A percentile compares a stretch with the other conserved stretches of the same genome.
Evolutionary conservation across 2,797 vertebrate genomes (phyloP).

Genomic region (Aphelocoma californica): DNA sequence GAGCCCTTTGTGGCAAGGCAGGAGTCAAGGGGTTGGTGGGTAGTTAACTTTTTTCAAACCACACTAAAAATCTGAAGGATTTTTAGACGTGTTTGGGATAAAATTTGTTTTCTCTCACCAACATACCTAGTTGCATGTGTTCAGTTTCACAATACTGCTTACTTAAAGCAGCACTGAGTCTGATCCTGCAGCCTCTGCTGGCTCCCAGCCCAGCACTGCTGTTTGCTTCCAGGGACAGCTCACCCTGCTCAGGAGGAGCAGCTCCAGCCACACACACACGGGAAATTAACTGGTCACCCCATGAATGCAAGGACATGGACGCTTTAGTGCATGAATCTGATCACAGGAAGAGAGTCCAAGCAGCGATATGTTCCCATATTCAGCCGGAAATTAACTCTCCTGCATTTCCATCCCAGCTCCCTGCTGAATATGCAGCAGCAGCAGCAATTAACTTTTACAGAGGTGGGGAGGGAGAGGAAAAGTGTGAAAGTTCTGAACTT

Average conservation of each 20-base stretch:
- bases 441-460: constrained; percentile 32
- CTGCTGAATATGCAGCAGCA: constrained; percentile 9
- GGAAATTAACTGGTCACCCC: not conserved
- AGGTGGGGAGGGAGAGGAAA: not conserved
- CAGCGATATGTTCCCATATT: not conserved
- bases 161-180: not conserved
- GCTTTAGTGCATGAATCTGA: not conserved
- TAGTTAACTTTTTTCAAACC: not conserved
- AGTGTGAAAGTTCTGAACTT: not conserved
- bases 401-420: not conserved
- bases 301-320: not conserved
- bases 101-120: not conserved
- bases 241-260: not conserved
- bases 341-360: not conserved
- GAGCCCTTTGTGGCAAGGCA: not conserved
- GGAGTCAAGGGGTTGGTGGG: not conserved
- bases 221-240: not conserved
- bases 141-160: not conserved
- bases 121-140: not conserved
- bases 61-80: not conserved
- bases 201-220: not conserved
- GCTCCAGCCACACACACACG: not conserved
- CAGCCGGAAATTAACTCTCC: constrained; percentile 45
- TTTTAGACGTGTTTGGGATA: not conserved
- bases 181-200: not conserved